phyloP scores from a whole-genome alignment of 2,888 invertebrate species.

The Drosophila kokeensis region DNA sequence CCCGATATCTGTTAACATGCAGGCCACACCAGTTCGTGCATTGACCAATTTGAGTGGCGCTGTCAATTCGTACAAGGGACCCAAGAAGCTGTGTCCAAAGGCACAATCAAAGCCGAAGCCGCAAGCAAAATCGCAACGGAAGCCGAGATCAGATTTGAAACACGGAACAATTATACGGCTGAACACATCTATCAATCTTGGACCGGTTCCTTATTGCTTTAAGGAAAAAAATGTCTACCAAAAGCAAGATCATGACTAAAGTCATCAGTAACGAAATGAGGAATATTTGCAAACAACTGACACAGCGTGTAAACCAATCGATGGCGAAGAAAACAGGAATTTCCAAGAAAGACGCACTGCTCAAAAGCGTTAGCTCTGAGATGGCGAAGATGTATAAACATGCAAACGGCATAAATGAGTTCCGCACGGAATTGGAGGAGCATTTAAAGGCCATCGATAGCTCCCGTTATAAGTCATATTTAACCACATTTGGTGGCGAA shows the following conservation, averaged over 20 bases:
- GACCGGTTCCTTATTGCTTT: neutral
- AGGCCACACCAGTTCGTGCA: too few relatives aligned
- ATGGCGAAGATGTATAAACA: neutral
- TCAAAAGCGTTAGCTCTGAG: neutral
- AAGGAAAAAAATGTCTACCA: neutral
- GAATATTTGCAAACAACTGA: slow-evolving; percentile 2
- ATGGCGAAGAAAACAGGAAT: neutral
- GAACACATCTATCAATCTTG: neutral
- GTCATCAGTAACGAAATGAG: neutral
- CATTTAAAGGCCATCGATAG: neutral
- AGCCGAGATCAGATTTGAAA: too few relatives aligned
- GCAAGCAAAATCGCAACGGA: neutral
- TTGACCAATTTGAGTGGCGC: neutral
- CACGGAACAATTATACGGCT: too few relatives aligned
- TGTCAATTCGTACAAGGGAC: neutral
- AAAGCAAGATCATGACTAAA: neutral
- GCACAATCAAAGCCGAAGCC: neutral
- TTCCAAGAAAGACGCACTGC: neutral
- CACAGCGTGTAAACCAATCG: neutral
- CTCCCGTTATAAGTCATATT: neutral
- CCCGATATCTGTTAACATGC: too few relatives aligned
- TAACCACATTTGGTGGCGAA: neutral
- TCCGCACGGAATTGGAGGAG: neutral
- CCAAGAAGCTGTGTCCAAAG: neutral
- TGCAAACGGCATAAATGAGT: neutral